phyloP scores from a whole-genome alignment of 2,797 vertebrate genomes.

The Holocentrus rufus region DNA sequence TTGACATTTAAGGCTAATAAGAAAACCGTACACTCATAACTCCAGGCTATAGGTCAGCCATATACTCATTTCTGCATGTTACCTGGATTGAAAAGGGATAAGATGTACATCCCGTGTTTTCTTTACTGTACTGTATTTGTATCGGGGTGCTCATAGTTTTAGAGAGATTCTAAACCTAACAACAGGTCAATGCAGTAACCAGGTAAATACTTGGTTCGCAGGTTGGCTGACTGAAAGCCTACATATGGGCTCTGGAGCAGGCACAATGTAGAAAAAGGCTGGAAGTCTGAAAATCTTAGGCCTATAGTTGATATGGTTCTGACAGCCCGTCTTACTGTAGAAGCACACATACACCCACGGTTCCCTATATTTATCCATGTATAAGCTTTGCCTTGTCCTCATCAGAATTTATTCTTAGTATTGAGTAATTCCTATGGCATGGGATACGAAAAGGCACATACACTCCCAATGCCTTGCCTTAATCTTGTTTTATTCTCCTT shows the following conservation, averaged over 20 bases:
- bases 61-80: background rate
- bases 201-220: background rate
- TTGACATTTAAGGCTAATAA: background rate
- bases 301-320: constrained; percentile 1
- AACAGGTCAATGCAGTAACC: background rate
- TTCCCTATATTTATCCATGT: constrained; percentile 27
- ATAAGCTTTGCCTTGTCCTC: constrained; percentile 21
- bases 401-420: constrained; percentile 33
- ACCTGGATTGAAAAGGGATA: background rate
- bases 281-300: background rate
- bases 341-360: constrained; percentile 12
- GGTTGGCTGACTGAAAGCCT: no score
- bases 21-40: background rate
- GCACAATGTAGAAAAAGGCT: no score
- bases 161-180: background rate
- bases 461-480: constrained; percentile 56
- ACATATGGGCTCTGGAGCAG: background rate
- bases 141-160: background rate
- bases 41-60: background rate
- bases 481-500: constrained; percentile 36
- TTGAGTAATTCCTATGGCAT: constrained; percentile 19
- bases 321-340: background rate
- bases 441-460: constrained; percentile 35
- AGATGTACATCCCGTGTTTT: no score
- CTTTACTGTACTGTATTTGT: no score